Base-by-base conservation (phyloP, 1,140 invertebrate species). In the Atta texana region DNA sequence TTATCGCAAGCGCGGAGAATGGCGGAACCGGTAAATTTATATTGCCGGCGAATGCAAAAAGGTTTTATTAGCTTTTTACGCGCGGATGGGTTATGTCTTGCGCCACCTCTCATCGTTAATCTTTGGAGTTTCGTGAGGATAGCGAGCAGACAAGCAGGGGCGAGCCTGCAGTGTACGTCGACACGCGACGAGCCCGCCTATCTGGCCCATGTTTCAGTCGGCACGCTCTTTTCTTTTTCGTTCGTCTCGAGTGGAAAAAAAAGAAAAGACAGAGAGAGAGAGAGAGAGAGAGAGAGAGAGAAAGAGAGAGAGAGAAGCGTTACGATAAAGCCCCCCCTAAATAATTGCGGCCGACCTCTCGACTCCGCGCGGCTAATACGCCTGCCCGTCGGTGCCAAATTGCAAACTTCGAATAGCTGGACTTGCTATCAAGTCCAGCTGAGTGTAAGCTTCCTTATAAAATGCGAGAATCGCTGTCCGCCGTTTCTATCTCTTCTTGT, bases 101-200 rank as follows among this genome's bases (percentile, higher is more conserved):
- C 92, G 90, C 92, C 91, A 92, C 91, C 92, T 92, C 90, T 91
- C 87, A 87, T 93, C 92, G 92, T 93, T 93, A 93, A 93, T 93
- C 92, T 93, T 93, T 92, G 28, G 89, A 92, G 90, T 92, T 92
- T 93, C 92, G 91, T 92, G 92, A 92, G 92, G 91, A 92, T 92
- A 92, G 88, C 82, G 61, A 28, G 85, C 84, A 92, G 92, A 92
- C 92, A 92, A 92, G 91, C 91, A 87, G 91, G 91, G 88, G 90
- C 88, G 88, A 92, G 91, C 90, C 92, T 91, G 92, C 91, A 91
- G 77, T 92, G 89, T 92, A 92, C 88, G 89, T 91, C 89, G 92
- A 88, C 92, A 92, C 92, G 92, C 92, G 92, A 92, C 90, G 90
- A 85, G 80, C 75, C 88, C 88, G 87, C 91, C 90, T 92, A 92